Conservation (phyloP, 2,888 invertebrate genomes). For the Pseudanteris insignis region DNA sequence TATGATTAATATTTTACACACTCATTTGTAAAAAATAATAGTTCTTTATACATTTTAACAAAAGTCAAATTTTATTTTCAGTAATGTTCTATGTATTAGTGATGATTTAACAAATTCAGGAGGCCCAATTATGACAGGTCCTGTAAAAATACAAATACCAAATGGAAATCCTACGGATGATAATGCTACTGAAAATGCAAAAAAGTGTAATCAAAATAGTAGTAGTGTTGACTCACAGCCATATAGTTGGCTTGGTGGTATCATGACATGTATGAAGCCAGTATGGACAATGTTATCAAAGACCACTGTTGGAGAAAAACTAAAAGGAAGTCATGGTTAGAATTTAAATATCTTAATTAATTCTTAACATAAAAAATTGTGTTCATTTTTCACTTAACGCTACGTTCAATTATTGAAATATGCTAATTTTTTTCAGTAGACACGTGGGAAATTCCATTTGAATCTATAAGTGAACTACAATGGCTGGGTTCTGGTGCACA, state of each 20-base stretch:
- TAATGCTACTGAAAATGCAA: constrained; percentile 57
- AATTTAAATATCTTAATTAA: neutral
- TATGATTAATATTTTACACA: too few species aligned
- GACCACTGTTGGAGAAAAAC: constrained; percentile 74
- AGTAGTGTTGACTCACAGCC: constrained; percentile 67
- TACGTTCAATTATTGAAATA: too few species aligned
- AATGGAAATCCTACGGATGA: constrained; percentile 54
- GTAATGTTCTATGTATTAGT: constrained; percentile 73
- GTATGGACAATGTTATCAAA: constrained; percentile 87
- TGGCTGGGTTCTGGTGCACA: constrained; percentile 97
- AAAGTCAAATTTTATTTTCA: too few species aligned
- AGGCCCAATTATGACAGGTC: constrained; percentile 54
- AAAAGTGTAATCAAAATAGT: constrained; percentile 55
- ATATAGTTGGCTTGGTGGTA: constrained; percentile 79
- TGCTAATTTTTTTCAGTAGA: constrained; percentile 69
- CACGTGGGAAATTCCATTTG: constrained; percentile 96
- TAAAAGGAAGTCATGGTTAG: constrained; percentile 72
- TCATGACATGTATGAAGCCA: constrained; percentile 88
- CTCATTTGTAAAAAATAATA: too few species aligned
- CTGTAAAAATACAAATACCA: constrained; percentile 54
- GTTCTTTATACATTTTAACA: too few species aligned
- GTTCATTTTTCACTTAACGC: too few species aligned
- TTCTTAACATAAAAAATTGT: neutral
- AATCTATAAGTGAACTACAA: constrained; percentile 85
- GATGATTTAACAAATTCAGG: constrained; percentile 67